Percentiles rank a stretch among this genome's conserved stretches.
Evolutionary conservation across 2,888 invertebrate genomes (phyloP).

Genomic region (Drosophila nigritarsus): DNA sequence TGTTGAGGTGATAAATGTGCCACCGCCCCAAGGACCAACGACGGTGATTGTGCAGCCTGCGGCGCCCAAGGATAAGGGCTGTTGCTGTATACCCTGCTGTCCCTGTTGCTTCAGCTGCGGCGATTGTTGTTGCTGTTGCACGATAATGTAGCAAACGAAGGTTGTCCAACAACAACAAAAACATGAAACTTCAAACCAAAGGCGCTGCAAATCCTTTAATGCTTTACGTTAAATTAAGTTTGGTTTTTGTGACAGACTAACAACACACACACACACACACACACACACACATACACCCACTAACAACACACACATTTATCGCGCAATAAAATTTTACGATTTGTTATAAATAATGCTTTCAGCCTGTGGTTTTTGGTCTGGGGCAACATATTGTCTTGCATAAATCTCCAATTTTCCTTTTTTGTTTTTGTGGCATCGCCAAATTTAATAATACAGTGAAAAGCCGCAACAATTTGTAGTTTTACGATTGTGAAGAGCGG

Average conservation of each 20-base stretch:
- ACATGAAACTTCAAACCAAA: constrained; percentile 43
- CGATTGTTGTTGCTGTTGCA: constrained; percentile 75
- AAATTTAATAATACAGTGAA: constrained; percentile 8
- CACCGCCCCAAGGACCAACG: constrained; percentile 43
- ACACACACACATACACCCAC: constrained; percentile 11
- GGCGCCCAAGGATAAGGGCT: constrained; percentile 61
- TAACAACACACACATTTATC: constrained; percentile 63
- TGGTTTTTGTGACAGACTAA: constrained; percentile 44
- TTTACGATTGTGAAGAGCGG: constrained; percentile 50
- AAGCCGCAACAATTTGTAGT: constrained; percentile 71
- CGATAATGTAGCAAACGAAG: constrained; percentile 63
- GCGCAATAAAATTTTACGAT: constrained; percentile 81
- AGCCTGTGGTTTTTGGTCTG: constrained; percentile 28
- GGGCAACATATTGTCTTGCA: constrained; percentile 76
- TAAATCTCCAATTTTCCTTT: constrained; percentile 63
- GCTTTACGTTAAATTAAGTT: constrained; percentile 80
- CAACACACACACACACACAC: constrained; percentile 20
- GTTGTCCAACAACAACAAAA: constrained; percentile 4
- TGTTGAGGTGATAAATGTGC: constrained; percentile 66
- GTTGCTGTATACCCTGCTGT: constrained; percentile 67
- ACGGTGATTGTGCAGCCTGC: constrained; percentile 69
- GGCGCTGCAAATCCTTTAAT: constrained; percentile 68
- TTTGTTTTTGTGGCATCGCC: constrained; percentile 20
- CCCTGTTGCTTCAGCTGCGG: constrained; percentile 75
- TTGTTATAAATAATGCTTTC: constrained; percentile 77